Percentiles rank a stretch among this genome's conserved stretches.
Conservation (phyloP, 2,797 vertebrate genomes). For the Oreochromis mossambicus region DNA sequence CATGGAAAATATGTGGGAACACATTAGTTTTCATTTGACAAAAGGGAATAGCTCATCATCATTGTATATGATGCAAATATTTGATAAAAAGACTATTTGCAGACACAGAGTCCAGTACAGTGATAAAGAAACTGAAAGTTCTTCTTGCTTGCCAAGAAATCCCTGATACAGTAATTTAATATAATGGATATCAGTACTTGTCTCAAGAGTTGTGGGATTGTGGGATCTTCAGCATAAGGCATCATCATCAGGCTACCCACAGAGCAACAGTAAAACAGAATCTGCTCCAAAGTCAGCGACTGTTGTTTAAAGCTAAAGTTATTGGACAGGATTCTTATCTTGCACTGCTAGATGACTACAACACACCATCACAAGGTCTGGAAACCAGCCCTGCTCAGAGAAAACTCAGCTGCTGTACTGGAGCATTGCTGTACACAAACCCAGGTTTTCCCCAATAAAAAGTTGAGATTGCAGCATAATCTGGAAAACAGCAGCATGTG, state of each 20-base stretch:
- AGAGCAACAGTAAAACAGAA: background rate
- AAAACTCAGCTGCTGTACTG: background rate
- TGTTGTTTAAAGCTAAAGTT: background rate
- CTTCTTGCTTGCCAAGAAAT: background rate
- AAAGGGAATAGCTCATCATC: background rate
- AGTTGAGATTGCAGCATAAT: background rate
- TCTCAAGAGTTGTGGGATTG: background rate
- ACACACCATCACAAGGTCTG: background rate
- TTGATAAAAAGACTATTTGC: background rate
- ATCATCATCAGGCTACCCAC: background rate
- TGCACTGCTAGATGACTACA: background rate
- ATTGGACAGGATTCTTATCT: background rate
- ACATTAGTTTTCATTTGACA: background rate
- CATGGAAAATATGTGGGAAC: background rate
- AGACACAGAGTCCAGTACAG: background rate
- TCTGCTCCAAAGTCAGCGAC: background rate
- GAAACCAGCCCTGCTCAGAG: background rate
- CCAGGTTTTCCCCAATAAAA: background rate
- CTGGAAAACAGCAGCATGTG: background rate
- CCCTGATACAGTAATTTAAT: background rate
- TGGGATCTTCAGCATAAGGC: background rate
- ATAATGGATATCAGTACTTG: background rate
- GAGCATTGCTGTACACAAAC: background rate
- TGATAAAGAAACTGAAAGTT: background rate
- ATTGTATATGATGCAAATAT: background rate